phyloP scores from a whole-genome alignment of 2,888 invertebrate species.

The Marasmarcha lunaedactyla region DNA sequence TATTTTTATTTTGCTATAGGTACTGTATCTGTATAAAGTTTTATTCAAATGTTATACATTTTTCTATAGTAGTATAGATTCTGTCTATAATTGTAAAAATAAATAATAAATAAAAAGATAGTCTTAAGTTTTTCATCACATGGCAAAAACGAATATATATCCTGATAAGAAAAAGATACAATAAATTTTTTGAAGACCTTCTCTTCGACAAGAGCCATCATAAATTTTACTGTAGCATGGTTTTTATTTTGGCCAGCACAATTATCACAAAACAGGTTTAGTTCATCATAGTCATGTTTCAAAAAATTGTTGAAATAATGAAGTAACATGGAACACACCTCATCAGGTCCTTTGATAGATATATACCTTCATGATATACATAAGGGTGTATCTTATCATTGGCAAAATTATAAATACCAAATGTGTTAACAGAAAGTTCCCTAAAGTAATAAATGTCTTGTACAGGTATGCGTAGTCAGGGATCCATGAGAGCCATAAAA shows the following conservation, averaged over 20 bases:
- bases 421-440: slow-evolving; percentile 6
- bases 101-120: no score
- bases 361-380: slow-evolving; percentile 9
- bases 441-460: slow-evolving; percentile 5
- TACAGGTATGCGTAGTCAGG: slow-evolving; percentile 3
- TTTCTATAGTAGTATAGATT: no score
- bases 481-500: background rate
- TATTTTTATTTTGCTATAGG: no score
- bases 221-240: slow-evolving; percentile 7
- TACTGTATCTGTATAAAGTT: no score
- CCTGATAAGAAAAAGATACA: slow-evolving; percentile 10
- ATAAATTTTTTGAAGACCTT: slow-evolving; percentile 11
- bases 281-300: slow-evolving; percentile 7
- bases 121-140: slow-evolving; percentile 11
- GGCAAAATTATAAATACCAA: slow-evolving; percentile 5
- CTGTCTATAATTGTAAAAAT: no score
- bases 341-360: no score
- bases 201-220: slow-evolving; percentile 3
- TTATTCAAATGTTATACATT: no score
- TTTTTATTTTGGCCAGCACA: slow-evolving; percentile 11
- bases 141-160: slow-evolving; percentile 11
- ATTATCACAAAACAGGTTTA: slow-evolving; percentile 11
- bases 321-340: slow-evolving; percentile 9
- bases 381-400: slow-evolving; percentile 2
- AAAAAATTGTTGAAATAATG: slow-evolving; percentile 11